Evolutionary conservation across 1,140 invertebrate genomes (phyloP), one percentile per base, ranked within the genome.

Genomic region (Dinoponera quadriceps): DNA sequence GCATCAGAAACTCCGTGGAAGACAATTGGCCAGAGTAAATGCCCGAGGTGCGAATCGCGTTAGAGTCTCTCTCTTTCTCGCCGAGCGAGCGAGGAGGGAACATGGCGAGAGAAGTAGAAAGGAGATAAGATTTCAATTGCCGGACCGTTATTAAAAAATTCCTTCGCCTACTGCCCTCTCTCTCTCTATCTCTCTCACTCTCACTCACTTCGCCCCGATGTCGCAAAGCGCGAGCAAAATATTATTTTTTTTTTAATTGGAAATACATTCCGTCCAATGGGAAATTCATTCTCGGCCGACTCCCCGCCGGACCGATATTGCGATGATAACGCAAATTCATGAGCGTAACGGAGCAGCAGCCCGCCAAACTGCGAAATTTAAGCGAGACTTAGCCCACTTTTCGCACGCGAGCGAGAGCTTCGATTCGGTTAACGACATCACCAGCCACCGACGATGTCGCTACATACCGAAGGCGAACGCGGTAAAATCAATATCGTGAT

Each of bases 21-120:
- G 75, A 86, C 83, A 86, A 86, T 86, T 65, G 69, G n/a, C 48
- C 22, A 18, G 27, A 63, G 44, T 51, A 69, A 82, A 62, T 82
- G 68, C 13, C 38, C 65, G 48, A 20, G 20, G 65, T 48, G 33
- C n/a, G 57, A 81, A n/a, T 49, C n/a, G 55, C 38, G 38, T n/a
- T 57, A 59, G 33, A n/a, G 13, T 49, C 44, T 27, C 18, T n/a
- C 44, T 27, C 18, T n/a, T 14, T 33, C 29, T 33, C 49, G 27
- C 38, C 3, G n/a, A 13, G 0, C 16, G 18, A 22, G 22, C 48
- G 16, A 29, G 16, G 18, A 22, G n/a, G 60, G 27, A 38, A 74
- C 25, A 22, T 11, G 14, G 29, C 22, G 18, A 55, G 63, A 25
- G 33, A 62, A 33, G 44, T 33, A 49, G 51, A 27, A 27, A 25